Evolutionary conservation across 2,797 vertebrate genomes (phyloP).

Genomic region (Acanthiza pusilla): DNA sequence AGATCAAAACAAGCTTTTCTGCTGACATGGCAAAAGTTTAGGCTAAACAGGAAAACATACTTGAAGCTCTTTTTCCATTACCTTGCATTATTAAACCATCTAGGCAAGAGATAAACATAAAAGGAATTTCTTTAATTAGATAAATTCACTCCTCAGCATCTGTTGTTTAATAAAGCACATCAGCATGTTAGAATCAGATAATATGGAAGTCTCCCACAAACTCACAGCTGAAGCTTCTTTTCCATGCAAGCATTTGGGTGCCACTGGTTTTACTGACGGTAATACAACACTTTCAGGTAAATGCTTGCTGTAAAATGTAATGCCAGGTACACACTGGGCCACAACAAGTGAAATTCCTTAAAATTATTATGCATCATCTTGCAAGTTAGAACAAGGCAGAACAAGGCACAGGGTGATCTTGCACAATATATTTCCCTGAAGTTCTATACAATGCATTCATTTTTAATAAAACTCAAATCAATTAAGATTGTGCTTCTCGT

Average conservation of each 20-base stretch:
- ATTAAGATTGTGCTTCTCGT: neutral
- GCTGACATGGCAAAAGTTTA: conserved; percentile 46
- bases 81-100: conserved; percentile 41
- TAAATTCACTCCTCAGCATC: conserved; percentile 43
- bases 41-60: conserved; percentile 46
- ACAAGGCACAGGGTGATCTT: neutral
- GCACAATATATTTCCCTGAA: neutral
- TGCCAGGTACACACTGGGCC: neutral
- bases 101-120: conserved; percentile 63
- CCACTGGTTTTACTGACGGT: conserved; percentile 5
- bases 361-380: neutral
- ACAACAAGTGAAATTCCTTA: conserved; percentile 39
- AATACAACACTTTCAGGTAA: conserved; percentile 20
- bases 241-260: neutral
- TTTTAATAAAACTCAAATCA: conserved; percentile 1
- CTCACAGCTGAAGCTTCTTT: neutral
- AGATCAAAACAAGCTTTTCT: conserved; percentile 44
- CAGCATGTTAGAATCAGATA: conserved; percentile 51
- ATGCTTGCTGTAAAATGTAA: neutral
- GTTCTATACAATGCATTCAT: neutral
- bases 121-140: conserved; percentile 64
- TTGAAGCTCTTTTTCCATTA: conserved; percentile 54
- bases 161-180: conserved; percentile 41
- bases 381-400: conserved; percentile 24
- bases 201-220: conserved; percentile 34